A percentile compares a stretch with the other conserved stretches of the same genome.
Conservation (phyloP, 2,797 vertebrate genomes). For the Astyanax mexicanus region DNA sequence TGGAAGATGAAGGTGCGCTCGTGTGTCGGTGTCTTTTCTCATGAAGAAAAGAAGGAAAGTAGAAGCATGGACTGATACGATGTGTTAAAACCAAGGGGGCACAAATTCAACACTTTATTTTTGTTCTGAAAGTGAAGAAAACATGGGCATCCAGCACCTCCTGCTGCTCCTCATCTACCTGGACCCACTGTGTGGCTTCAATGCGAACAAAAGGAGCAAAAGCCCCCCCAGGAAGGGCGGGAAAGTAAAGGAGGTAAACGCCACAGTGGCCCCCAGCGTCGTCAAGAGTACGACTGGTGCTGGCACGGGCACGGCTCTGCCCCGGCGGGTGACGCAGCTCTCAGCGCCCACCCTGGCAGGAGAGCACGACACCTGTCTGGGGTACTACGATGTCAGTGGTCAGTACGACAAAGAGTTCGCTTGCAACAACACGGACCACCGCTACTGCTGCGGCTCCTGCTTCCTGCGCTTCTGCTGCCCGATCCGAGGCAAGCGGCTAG, state of each 20-base stretch:
- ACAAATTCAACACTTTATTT: background rate
- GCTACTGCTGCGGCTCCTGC: conserved; percentile 97
- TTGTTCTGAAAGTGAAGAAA: conserved; percentile 45
- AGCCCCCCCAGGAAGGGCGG: conserved; percentile 63
- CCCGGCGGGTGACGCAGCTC: conserved; percentile 74
- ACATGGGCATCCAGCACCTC: conserved; percentile 82
- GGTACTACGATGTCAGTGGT: conserved; percentile 97
- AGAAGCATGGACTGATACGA: background rate
- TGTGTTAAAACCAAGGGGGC: background rate
- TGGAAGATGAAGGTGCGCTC: background rate
- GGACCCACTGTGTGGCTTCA: conserved; percentile 77
- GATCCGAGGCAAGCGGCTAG: conserved; percentile 90
- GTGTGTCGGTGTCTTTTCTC: background rate
- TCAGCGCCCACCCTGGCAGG: conserved; percentile 70
- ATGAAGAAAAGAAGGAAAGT: background rate
- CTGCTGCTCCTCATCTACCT: conserved; percentile 80
- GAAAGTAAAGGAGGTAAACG: conserved; percentile 76
- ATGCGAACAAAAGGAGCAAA: conserved; percentile 72
- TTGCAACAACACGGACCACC: conserved; percentile 96
- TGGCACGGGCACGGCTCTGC: conserved; percentile 51
- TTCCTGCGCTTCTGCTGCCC: conserved; percentile 98
- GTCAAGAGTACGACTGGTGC: background rate
- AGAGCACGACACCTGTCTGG: conserved; percentile 91
- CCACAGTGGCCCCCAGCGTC: conserved; percentile 66
- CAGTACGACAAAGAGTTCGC: conserved; percentile 96